Percentiles rank a stretch among this genome's conserved stretches.
These are phyloP conservation scores for Drosophila atripex DNA, from an alignment of 2,888 invertebrate species.

Conservation along the genomic window DNA sequence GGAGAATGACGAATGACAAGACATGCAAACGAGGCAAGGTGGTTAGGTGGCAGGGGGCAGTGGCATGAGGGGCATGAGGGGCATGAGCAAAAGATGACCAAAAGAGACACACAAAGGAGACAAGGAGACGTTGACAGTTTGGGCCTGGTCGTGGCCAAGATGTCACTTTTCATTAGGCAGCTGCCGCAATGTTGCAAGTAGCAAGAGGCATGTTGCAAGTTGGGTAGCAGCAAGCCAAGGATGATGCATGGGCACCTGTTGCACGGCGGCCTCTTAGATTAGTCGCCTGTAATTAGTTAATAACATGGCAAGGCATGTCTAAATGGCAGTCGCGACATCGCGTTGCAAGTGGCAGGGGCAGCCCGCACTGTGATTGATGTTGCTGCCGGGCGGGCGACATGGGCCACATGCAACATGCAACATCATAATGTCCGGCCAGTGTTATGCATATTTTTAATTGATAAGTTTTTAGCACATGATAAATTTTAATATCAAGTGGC, in stretches of 20 bases:
- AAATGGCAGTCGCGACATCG: conserved; percentile 76
- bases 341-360: conserved; percentile 47
- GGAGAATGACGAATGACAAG: conserved; percentile 71
- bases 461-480: conserved; percentile 83
- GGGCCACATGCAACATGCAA: conserved; percentile 12
- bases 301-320: conserved; percentile 82
- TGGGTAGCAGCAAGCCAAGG: conserved; percentile 29
- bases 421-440: conserved; percentile 53
- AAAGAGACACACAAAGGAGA: conserved; percentile 32
- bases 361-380: conserved; percentile 83
- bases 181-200: conserved; percentile 31
- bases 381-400: conserved; percentile 67
- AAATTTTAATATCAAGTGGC: conserved; percentile 72
- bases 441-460: conserved; percentile 82
- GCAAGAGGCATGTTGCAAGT: conserved; percentile 7
- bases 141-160: conserved; percentile 80
- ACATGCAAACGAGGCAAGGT: conserved; percentile 59
- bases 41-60: background rate
- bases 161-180: conserved; percentile 82
- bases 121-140: conserved; percentile 72
- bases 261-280: conserved; percentile 78
- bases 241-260: conserved; percentile 70
- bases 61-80: too few relatives aligned
- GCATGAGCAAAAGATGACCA: background rate
- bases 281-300: conserved; percentile 83